Base-by-base conservation (phyloP, 37 sponge, comb jelly and placozoan species). In the Agelas oroides region DNA sequence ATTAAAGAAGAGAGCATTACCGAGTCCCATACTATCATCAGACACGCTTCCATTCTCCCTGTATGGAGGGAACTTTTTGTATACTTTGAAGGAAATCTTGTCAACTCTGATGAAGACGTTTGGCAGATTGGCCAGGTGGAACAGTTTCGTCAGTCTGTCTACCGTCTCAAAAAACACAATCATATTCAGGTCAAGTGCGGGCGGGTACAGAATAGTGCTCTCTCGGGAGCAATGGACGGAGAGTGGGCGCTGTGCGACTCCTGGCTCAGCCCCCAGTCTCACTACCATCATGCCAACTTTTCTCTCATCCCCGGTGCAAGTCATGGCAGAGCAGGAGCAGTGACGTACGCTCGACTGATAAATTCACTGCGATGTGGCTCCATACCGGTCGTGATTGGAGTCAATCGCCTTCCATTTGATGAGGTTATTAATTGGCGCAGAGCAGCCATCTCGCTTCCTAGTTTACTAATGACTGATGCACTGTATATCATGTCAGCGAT, bases 361-460 rank as follows among this genome's bases (percentile, higher is more conserved):
- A 89, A 88, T 65, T 57, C 92, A 16, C 83, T 95, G 25, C 31
- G 60, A 17, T 35, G 73, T 41, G 92, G 92, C 1, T 41, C 95
- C 8, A 55, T 95, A 1, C 95, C 95, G n/a, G 84, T 95, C 17
- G 52, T 95, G 2, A 25, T 91, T n/a, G 84, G 78, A 16, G 71
- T 53, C 28, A 11, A 35, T 23, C 35, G 25, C 25, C 87, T 95
- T 24, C 95, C 92, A 1, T 92, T 84, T 46, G 82, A 80, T 37
- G 89, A 76, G 11, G 76, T 85, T 35, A 64, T 95, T 12, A 79
- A 92, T 71, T 95, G 95, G 95, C 25, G 55, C 21, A 36, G 59
- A 53, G 89, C 85, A 0, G 89, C 78, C 19, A 67, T 67, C 28
- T 32, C 28, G 34, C 34, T 67, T 19, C 69, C 69, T 25, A 23